Conservation (phyloP, 2,797 vertebrate species). For the Prunella strophiata region DNA sequence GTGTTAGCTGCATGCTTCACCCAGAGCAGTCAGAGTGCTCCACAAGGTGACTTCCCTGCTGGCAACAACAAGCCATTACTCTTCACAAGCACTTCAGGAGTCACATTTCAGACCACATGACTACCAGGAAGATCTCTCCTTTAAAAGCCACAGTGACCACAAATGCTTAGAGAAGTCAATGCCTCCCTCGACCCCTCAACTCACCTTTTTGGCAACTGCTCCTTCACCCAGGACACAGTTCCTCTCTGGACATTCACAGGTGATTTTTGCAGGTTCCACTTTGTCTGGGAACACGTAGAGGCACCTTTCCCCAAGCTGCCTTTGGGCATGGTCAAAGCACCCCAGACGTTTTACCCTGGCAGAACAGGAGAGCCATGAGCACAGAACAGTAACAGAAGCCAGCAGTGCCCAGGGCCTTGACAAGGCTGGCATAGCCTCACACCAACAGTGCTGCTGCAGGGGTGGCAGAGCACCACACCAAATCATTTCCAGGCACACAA, state of each 20-base stretch:
- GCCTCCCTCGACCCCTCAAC: neutral
- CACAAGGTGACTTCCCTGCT: conserved; percentile 33
- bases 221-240: conserved; percentile 89
- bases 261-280: conserved; percentile 91
- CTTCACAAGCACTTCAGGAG: neutral
- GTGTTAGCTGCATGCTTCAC: neutral
- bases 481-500: neutral
- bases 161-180: neutral
- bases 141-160: conserved; percentile 6
- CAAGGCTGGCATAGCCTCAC: neutral
- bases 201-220: conserved; percentile 90
- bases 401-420: neutral
- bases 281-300: conserved; percentile 95
- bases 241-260: conserved; percentile 92
- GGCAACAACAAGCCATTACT: neutral
- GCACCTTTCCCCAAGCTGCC: conserved; percentile 93
- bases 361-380: neutral
- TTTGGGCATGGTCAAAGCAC: conserved; percentile 96
- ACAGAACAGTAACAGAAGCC: neutral
- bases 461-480: neutral
- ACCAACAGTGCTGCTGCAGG: neutral
- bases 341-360: conserved; percentile 91
- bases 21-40: neutral
- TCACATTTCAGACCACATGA: conserved; percentile 20
- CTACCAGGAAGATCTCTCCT: neutral